Evolutionary conservation across 1,140 invertebrate genomes (phyloP).

Genomic region (Hycleus phaleratus): DNA sequence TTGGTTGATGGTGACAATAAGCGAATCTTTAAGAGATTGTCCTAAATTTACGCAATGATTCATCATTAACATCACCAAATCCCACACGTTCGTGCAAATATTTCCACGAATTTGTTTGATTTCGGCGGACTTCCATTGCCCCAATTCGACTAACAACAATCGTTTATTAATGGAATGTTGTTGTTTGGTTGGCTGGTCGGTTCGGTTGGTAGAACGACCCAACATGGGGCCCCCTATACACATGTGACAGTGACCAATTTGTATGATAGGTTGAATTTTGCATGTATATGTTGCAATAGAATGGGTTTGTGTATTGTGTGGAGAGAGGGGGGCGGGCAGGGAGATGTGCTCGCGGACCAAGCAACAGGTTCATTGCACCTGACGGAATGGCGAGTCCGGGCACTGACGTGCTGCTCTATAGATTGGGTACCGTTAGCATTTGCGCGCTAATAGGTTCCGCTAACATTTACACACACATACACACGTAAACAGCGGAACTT

Average conservation of each 20-base stretch:
- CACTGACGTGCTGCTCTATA: conserved; percentile 28
- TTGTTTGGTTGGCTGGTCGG: background rate
- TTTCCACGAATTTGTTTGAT: no score
- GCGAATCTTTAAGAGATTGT: no score
- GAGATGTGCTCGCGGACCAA: conserved; percentile 8
- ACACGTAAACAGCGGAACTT: conserved; percentile 16
- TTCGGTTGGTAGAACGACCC: conserved; percentile 4
- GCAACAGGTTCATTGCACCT: conserved; percentile 37
- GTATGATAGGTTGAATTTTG: background rate
- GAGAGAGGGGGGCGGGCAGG: conserved; percentile 6
- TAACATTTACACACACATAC: conserved; percentile 21
- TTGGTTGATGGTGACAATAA: no score
- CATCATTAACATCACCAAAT: no score
- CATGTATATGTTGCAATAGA: no score
- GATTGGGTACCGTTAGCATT: conserved; percentile 29
- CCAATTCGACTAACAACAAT: no score
- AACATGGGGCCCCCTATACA: conserved; percentile 16
- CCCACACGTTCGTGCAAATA: no score
- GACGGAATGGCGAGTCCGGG: conserved; percentile 36
- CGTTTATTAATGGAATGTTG: background rate
- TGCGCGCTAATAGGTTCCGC: conserved; percentile 37
- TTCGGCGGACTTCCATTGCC: no score
- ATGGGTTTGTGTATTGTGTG: no score
- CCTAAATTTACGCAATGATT: no score
- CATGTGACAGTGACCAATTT: conserved; percentile 32